Base-by-base conservation (phyloP, 2,888 invertebrate species). In the Tetheella fluctuosa region DNA sequence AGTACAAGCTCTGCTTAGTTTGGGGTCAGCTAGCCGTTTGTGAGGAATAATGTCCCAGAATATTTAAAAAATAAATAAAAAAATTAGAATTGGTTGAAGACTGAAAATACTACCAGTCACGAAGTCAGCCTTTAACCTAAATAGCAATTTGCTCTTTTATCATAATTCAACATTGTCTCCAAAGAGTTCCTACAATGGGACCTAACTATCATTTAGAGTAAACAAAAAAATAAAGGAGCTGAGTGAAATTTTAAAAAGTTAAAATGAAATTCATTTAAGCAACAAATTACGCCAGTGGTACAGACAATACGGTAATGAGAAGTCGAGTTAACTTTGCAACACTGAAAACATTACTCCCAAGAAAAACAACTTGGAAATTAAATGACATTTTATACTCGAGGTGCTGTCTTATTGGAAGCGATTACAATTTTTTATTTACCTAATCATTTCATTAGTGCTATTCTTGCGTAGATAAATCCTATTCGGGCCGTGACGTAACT, bases 251-350 rank as follows among this genome's bases (percentile, higher is more conserved):
- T 48, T 10, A 48, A 48, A 48, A 48, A 20, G 48, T 48, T 48
- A 20, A 17, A 48, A 20, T 48, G 0, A 2, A 20, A 10, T 48
- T 48, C 20, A 48, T 48, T 48, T 20, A 20, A 48, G 8, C 54
- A 34, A 23, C 55, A 55, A 55, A 55, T 55, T 23, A 57, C 37
- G 54, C 20, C 48, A 52, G 55, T 30, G 48, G 52, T 42, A 53
- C 53, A 56, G 20, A 67, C 65, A 68, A 63, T 57, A 63, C 65
- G 59, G 61, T 62, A 63, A 62, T 69, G 69, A 73, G 67, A 65
- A 69, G 64, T 64, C 64, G 64, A 71, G 69, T 72, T 68, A 69
- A 69, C 68, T 66, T 58, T 58, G 68, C 64, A 63, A 64, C 68
- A 64, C 63, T 67, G 67, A 66, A 69, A 73, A 68, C 68, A 66